phyloP scores from a whole-genome alignment of 2,888 invertebrate genomes.

The Scelioninae gen. 2 region DNA sequence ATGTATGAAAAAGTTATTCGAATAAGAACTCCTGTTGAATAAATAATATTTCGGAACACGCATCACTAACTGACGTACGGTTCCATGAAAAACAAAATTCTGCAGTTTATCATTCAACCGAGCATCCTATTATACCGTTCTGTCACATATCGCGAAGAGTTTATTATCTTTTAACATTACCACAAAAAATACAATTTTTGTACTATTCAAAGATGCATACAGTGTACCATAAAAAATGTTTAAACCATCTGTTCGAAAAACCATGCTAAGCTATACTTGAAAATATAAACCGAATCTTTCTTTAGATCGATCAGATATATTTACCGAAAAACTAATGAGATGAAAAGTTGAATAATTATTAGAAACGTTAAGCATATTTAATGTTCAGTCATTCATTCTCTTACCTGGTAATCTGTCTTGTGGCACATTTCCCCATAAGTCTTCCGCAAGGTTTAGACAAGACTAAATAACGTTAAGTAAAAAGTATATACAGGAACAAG shows the following conservation, averaged over 20 bases:
- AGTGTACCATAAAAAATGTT: no score
- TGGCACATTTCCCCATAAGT: not conserved
- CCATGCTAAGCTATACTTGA: no score
- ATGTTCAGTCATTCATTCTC: not conserved
- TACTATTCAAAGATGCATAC: no score
- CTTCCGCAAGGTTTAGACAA: not conserved
- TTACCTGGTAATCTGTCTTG: conserved; percentile 1
- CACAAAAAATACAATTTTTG: no score
- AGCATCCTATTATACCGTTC: conserved; percentile 17
- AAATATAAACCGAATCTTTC: no score
- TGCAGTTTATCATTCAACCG: conserved; percentile 30
- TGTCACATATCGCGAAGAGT: conserved; percentile 12
- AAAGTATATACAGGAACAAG: conserved; percentile 5
- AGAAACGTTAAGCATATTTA: not conserved
- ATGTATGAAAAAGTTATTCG: not conserved
- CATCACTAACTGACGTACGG: conserved; percentile 25
- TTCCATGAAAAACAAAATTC: conserved; percentile 14
- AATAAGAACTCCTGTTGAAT: conserved; percentile 19
- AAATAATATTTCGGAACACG: conserved; percentile 24
- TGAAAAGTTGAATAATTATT: not conserved
- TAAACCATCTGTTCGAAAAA: no score
- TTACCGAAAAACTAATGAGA: not conserved
- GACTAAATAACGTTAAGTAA: conserved; percentile 1
- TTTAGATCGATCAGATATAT: no score
- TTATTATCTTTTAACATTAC: conserved; percentile 11